These are phyloP conservation scores for Argyresthia goedartella DNA, from an alignment of 2,888 invertebrate species.

Conservation along the genomic window DNA sequence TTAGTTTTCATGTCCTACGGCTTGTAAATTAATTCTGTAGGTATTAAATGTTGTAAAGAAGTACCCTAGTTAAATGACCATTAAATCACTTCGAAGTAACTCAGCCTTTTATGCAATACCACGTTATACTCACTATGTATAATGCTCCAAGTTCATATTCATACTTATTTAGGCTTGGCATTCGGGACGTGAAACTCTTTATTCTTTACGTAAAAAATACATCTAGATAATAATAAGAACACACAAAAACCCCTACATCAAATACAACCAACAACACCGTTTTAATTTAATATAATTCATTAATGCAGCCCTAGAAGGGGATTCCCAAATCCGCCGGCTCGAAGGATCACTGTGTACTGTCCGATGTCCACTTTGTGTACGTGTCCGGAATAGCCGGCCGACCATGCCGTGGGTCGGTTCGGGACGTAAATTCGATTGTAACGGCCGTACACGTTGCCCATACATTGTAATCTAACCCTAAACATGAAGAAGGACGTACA, in stretches of 20 bases:
- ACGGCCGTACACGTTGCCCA: not conserved
- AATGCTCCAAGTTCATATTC: too few relatives aligned
- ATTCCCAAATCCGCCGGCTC: not conserved
- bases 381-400: not conserved
- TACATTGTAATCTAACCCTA: not conserved
- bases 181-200: too few relatives aligned
- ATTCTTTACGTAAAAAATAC: too few relatives aligned
- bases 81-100: too few relatives aligned
- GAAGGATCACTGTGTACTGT: not conserved
- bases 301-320: not conserved
- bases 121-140: too few relatives aligned
- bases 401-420: not conserved
- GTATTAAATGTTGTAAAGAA: not conserved
- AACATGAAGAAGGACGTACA: not conserved
- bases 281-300: not conserved
- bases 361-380: not conserved
- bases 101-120: too few relatives aligned
- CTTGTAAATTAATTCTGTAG: not conserved
- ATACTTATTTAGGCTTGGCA: too few relatives aligned
- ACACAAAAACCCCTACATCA: too few relatives aligned
- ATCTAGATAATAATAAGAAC: too few relatives aligned
- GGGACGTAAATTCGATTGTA: constrained; percentile 1
- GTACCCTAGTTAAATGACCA: too few relatives aligned
- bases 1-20: too few relatives aligned
- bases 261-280: too few relatives aligned